Evolutionary conservation across 2,113 vertebrate species (phyloP).

Genomic region (Lophotis ruficrista): DNA sequence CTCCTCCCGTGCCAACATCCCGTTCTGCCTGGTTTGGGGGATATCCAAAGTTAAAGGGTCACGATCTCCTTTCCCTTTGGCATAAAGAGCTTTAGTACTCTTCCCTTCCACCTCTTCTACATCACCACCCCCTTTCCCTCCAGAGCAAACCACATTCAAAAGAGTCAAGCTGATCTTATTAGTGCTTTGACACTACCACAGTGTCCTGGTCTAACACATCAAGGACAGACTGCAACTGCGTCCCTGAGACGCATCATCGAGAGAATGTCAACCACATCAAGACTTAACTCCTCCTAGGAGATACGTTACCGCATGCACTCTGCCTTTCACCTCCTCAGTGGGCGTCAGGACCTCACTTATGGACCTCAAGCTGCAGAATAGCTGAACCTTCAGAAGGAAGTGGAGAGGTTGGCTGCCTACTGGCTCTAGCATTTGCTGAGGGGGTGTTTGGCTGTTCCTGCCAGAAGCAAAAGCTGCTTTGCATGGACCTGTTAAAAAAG

Average conservation of each 20-base stretch:
- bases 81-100: background rate
- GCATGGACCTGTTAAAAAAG: constrained; percentile 43
- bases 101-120: background rate
- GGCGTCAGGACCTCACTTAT: background rate
- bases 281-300: background rate
- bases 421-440: constrained; percentile 5
- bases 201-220: background rate
- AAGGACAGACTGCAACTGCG: background rate
- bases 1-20: constrained; percentile 56
- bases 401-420: constrained; percentile 19
- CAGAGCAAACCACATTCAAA: background rate
- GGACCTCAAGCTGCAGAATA: constrained; percentile 13
- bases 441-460: constrained; percentile 14
- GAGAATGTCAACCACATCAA: background rate
- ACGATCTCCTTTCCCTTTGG: background rate
- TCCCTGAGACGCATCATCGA: background rate
- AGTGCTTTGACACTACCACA: background rate
- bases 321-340: constrained; percentile 28
- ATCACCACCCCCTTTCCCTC: constrained; percentile 54
- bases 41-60: background rate
- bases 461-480: constrained; percentile 46
- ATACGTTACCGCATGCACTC: background rate
- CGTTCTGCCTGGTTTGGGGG: background rate
- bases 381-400: constrained; percentile 1
- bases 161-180: background rate